phyloP scores from a whole-genome alignment of 2,888 invertebrate genomes.

The Nysson spinosus region DNA sequence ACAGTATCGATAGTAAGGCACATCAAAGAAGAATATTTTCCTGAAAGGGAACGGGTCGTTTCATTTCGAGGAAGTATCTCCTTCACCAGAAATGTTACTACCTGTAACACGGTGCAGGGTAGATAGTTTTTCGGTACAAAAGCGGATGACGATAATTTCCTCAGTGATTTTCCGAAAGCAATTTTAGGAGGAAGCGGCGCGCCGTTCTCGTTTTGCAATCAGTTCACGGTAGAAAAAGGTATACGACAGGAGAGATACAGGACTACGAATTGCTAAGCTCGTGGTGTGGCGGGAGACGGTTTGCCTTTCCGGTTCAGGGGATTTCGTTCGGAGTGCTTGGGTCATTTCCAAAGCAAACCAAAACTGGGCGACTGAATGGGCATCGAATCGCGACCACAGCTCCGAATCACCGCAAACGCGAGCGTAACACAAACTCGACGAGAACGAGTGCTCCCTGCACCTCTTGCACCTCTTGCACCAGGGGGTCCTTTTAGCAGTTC shows the following conservation, averaged over 20 bases:
- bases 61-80: too few species aligned
- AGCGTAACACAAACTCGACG: constrained; percentile 69
- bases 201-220: constrained; percentile 41
- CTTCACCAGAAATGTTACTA: too few species aligned
- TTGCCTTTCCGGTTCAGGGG: constrained; percentile 70
- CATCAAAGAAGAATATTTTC: too few species aligned
- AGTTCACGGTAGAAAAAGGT: constrained; percentile 16
- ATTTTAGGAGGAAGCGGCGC: constrained; percentile 23
- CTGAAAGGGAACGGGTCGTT: too few species aligned
- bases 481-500: constrained; percentile 68
- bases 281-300: constrained; percentile 57
- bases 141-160: constrained; percentile 38
- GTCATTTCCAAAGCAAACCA: constrained; percentile 75
- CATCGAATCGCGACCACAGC: constrained; percentile 73
- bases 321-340: constrained; percentile 69
- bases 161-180: constrained; percentile 25
- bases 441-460: constrained; percentile 47
- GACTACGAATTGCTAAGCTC: constrained; percentile 48
- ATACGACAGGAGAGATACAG: constrained; percentile 30
- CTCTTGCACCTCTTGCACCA: constrained; percentile 32
- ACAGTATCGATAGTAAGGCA: too few species aligned
- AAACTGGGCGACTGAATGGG: constrained; percentile 72
- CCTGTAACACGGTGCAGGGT: constrained; percentile 3
- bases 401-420: constrained; percentile 68
- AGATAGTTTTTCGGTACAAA: background rate